phyloP scores from a whole-genome alignment of 2,113 vertebrate genomes.

The Perca flavescens region DNA sequence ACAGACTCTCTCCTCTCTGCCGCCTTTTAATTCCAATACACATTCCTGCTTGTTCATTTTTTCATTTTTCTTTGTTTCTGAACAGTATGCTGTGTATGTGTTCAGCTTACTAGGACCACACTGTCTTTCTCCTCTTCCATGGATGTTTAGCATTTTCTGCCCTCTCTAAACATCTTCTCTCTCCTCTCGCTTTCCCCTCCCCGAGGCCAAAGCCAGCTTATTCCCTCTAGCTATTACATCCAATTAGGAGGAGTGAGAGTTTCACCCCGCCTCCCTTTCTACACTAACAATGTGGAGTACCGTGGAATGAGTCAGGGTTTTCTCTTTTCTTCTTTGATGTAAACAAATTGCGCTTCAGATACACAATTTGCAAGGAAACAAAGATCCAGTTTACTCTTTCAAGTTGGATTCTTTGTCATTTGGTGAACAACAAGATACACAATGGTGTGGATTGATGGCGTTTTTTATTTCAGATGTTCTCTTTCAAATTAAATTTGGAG shows the following conservation, averaged over 20 bases:
- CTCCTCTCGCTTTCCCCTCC: conserved; percentile 50
- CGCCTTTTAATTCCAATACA: no score
- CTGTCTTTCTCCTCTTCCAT: conserved; percentile 55
- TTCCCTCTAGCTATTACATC: conserved; percentile 82
- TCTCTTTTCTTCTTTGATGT: conserved; percentile 73
- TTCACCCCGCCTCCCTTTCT: conserved; percentile 63
- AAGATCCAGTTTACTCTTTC: conserved; percentile 63
- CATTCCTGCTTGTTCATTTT: conserved; percentile 16
- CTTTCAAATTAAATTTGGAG: background rate
- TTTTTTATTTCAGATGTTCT: conserved; percentile 36
- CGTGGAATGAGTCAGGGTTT: conserved; percentile 66
- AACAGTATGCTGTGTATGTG: conserved; percentile 14
- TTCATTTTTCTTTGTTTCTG: conserved; percentile 12
- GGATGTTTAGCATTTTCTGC: conserved; percentile 66
- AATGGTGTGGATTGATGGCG: conserved; percentile 40
- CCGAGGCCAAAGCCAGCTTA: conserved; percentile 74
- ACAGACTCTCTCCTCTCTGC: no score
- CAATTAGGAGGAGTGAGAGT: conserved; percentile 78
- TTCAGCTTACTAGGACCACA: conserved; percentile 42
- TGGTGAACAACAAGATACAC: conserved; percentile 43
- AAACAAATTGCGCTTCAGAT: conserved; percentile 72
- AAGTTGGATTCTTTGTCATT: conserved; percentile 62
- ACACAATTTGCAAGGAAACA: conserved; percentile 61
- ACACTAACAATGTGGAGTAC: conserved; percentile 67
- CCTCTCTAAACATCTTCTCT: conserved; percentile 66